Conservation (phyloP, 1,140 invertebrate genomes). For the Dryas iulia region DNA sequence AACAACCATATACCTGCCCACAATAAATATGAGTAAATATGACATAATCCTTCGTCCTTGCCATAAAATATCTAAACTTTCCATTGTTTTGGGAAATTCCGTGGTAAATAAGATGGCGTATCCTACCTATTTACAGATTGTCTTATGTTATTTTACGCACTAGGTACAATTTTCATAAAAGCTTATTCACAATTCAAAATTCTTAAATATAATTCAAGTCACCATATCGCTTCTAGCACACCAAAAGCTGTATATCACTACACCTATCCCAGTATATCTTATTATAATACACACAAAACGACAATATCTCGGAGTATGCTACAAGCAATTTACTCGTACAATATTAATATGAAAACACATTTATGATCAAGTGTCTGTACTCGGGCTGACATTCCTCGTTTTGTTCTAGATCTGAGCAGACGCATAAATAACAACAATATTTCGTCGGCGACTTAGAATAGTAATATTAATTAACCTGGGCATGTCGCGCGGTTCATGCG, state of each 20-base stretch:
- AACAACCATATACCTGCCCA: too few relatives aligned
- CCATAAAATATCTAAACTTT: too few relatives aligned
- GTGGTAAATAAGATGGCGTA: too few relatives aligned
- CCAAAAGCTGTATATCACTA: not conserved
- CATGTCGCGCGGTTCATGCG: constrained; percentile 61
- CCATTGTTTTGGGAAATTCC: too few relatives aligned
- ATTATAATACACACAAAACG: not conserved
- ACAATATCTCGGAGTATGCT: not conserved
- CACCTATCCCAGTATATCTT: not conserved
- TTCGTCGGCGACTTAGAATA: constrained; percentile 59
- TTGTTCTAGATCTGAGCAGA: constrained; percentile 42
- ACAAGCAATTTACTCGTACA: constrained; percentile 20
- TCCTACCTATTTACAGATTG: too few relatives aligned
- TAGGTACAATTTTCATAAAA: too few relatives aligned
- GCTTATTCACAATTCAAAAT: too few relatives aligned
- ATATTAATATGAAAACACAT: constrained; percentile 27
- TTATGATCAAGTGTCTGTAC: constrained; percentile 24
- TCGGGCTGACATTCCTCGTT: constrained; percentile 29
- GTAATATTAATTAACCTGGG: constrained; percentile 66
- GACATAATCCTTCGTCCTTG: too few relatives aligned
- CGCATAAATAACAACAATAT: constrained; percentile 68
- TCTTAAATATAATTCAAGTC: too few relatives aligned
- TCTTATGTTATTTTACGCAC: too few relatives aligned
- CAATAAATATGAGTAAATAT: too few relatives aligned
- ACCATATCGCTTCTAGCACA: not conserved